Percentiles rank a stretch among this genome's conserved stretches.
Evolutionary conservation across 2,797 vertebrate genomes (phyloP).

Genomic region (Neopelma chrysocephalum): DNA sequence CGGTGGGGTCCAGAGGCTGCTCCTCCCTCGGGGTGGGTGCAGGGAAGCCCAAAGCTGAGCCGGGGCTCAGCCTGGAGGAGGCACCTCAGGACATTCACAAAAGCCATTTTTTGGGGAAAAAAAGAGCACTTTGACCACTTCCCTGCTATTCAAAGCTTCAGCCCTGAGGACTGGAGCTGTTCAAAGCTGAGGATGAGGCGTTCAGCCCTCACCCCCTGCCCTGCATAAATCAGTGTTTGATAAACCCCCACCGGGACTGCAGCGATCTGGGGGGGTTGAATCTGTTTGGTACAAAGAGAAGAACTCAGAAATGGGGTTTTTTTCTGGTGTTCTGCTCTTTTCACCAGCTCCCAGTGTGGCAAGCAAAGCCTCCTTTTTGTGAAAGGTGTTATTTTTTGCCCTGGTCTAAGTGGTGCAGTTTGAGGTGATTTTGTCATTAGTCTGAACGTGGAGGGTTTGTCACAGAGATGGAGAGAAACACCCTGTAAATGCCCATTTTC

Average conservation of each 20-base stretch:
- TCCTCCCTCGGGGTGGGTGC: neutral
- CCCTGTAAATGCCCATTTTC: neutral
- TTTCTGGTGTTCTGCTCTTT: neutral
- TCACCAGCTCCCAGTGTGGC: neutral
- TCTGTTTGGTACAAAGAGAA: neutral
- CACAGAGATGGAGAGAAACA: neutral
- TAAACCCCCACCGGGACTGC: neutral
- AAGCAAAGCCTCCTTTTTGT: neutral
- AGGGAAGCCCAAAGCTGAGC: neutral
- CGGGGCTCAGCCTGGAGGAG: neutral
- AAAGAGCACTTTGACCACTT: neutral
- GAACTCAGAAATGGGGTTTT: neutral
- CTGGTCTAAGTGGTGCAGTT: neutral
- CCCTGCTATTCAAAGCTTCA: neutral
- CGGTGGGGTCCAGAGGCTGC: neutral
- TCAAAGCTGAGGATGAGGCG: neutral
- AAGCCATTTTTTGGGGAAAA: neutral
- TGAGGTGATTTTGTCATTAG: neutral
- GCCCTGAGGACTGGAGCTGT: neutral
- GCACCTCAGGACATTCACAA: neutral
- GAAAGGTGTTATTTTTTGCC: neutral
- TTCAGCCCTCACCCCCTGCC: accelerated
- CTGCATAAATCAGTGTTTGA: neutral
- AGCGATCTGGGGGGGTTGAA: neutral
- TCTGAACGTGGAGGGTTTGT: neutral